A percentile compares a stretch with the other conserved stretches of the same genome.
These are phyloP conservation scores for Antheraea pernyi DNA, from an alignment of 1,140 invertebrate genomes.

Conservation along the genomic window DNA sequence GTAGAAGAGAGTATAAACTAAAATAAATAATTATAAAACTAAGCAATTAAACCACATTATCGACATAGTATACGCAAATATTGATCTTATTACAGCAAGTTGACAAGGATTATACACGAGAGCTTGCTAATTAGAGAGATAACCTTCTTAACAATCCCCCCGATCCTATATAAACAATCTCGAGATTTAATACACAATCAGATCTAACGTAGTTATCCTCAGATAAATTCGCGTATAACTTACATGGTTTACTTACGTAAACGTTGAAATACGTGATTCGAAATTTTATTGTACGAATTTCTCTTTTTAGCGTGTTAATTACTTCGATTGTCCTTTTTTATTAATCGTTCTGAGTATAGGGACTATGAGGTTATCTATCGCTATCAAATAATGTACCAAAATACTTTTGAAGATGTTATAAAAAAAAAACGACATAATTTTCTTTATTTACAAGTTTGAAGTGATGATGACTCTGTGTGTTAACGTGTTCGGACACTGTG, in stretches of 20 bases:
- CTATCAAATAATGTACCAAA: neutral
- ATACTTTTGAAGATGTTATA: no score
- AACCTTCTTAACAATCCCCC: constrained; percentile 32
- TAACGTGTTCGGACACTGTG: no score
- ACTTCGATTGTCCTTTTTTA: no score
- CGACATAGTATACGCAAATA: constrained; percentile 27
- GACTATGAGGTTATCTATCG: neutral
- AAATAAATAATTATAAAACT: constrained; percentile 16
- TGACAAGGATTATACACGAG: constrained; percentile 34
- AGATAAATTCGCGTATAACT: constrained; percentile 13
- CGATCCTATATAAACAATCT: constrained; percentile 37
- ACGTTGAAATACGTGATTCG: neutral
- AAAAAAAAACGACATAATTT: no score
- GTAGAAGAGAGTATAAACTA: neutral
- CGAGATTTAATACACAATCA: constrained; percentile 32
- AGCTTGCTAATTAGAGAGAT: constrained; percentile 41
- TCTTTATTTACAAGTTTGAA: no score
- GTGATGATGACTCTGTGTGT: no score
- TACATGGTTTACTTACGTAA: neutral
- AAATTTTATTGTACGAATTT: neutral
- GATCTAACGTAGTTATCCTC: neutral
- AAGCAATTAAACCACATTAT: constrained; percentile 23
- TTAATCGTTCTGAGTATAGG: neutral
- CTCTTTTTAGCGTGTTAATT: no score
- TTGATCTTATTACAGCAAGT: constrained; percentile 36